Evolutionary conservation across 2,113 vertebrate genomes (phyloP).

Genomic region (Stegostoma tigrinum): DNA sequence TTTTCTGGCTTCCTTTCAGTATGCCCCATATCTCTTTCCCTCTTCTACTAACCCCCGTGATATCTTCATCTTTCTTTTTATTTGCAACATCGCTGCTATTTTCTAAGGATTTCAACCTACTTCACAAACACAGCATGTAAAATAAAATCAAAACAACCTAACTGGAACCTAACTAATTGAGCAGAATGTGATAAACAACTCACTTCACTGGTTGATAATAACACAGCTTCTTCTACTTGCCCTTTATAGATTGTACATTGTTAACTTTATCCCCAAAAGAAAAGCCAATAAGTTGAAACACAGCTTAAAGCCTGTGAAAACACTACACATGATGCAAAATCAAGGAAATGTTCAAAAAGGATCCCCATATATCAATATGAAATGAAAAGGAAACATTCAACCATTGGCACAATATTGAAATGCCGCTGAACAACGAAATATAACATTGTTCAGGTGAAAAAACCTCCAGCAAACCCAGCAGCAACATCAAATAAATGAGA

Average conservation of each 20-base stretch:
- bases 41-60: constrained; percentile 52
- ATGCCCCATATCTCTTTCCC: constrained; percentile 48
- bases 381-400: neutral
- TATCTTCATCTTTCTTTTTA: constrained; percentile 56
- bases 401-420: neutral
- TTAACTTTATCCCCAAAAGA: neutral
- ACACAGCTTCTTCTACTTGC: constrained; percentile 5
- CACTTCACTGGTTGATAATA: neutral
- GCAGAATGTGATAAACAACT: neutral
- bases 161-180: constrained; percentile 41
- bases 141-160: constrained; percentile 43
- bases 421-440: neutral
- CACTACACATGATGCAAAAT: neutral
- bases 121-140: constrained; percentile 28
- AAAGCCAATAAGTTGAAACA: neutral
- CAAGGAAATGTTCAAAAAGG: neutral
- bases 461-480: neutral
- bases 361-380: neutral
- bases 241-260: neutral
- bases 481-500: neutral
- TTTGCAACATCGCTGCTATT: constrained; percentile 47
- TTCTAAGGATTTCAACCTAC: constrained; percentile 42
- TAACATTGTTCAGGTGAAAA: neutral
- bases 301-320: neutral
- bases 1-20: constrained; percentile 51